Conservation (phyloP, 2,888 invertebrate species). For the Philhelius pedissequus region DNA sequence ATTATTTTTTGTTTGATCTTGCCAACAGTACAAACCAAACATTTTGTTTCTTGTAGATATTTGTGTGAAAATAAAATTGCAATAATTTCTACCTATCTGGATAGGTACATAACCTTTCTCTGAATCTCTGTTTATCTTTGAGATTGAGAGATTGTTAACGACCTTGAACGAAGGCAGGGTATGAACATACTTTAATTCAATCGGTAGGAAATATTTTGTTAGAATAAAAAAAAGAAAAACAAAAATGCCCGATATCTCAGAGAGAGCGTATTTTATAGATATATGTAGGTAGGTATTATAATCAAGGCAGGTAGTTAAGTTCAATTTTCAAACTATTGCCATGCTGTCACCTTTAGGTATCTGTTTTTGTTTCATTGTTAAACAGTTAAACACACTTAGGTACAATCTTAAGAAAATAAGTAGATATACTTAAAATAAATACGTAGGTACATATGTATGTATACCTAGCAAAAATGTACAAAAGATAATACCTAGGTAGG, state of each 20-base stretch:
- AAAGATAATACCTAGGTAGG: background rate
- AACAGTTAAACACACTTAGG: background rate
- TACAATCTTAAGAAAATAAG: background rate
- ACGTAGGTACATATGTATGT: too few relatives aligned
- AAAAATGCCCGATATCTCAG: background rate
- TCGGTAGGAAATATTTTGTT: background rate
- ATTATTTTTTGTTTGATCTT: background rate
- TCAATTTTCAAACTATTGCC: background rate
- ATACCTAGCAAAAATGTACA: background rate
- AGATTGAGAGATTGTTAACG: background rate
- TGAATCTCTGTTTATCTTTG: background rate
- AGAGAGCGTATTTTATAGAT: background rate
- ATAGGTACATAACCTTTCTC: background rate
- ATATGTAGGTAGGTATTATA: too few relatives aligned
- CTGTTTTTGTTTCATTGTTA: background rate
- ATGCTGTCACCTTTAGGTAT: too few relatives aligned
- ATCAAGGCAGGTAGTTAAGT: background rate
- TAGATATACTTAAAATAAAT: too few relatives aligned
- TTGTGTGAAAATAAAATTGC: background rate
- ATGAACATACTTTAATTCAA: background rate
- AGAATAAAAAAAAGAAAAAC: background rate
- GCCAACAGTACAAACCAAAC: background rate
- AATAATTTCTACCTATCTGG: background rate
- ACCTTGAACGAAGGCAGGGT: background rate
- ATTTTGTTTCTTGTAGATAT: background rate